phyloP scores from a whole-genome alignment of 2,888 invertebrate genomes.

The Rosalia funebris region DNA sequence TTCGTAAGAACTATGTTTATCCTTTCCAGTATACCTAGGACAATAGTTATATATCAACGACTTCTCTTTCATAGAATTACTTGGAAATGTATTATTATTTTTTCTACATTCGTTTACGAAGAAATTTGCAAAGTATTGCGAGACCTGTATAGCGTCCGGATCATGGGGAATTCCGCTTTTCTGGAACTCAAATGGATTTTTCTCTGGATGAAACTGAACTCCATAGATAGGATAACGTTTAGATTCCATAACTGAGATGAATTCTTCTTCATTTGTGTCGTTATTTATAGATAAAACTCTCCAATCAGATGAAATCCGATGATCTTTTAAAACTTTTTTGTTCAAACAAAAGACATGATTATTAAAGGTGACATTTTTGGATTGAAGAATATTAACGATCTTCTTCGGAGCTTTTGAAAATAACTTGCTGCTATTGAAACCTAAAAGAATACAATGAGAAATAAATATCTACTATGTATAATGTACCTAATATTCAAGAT shows the following conservation, averaged over 20 bases:
- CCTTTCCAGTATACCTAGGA: slow-evolving; percentile 70
- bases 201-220: slow-evolving; percentile 92
- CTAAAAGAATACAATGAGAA: slow-evolving; percentile 46
- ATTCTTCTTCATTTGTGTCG: slow-evolving; percentile 73
- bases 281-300: slow-evolving; percentile 75
- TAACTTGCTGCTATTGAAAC: slow-evolving; percentile 68
- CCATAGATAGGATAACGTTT: slow-evolving; percentile 79
- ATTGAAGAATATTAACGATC: slow-evolving; percentile 72
- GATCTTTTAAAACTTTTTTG: slow-evolving; percentile 63
- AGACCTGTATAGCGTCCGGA: slow-evolving; percentile 69
- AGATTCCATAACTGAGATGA: slow-evolving; percentile 83
- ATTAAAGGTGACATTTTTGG: slow-evolving; percentile 65
- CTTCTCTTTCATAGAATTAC: slow-evolving; percentile 62
- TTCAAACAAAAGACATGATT: slow-evolving; percentile 66
- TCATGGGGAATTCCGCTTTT: slow-evolving; percentile 73
- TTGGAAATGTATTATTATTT: slow-evolving; percentile 70
- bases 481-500: not conserved
- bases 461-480: not conserved
- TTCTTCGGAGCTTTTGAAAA: slow-evolving; percentile 71
- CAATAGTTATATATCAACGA: slow-evolving; percentile 79
- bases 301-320: slow-evolving; percentile 73
- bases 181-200: slow-evolving; percentile 82
- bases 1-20: slow-evolving; percentile 67
- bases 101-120: slow-evolving; percentile 81
- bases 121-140: slow-evolving; percentile 85